Conservation (phyloP, 2,113 vertebrate species). For the Ptyas mucosa region DNA sequence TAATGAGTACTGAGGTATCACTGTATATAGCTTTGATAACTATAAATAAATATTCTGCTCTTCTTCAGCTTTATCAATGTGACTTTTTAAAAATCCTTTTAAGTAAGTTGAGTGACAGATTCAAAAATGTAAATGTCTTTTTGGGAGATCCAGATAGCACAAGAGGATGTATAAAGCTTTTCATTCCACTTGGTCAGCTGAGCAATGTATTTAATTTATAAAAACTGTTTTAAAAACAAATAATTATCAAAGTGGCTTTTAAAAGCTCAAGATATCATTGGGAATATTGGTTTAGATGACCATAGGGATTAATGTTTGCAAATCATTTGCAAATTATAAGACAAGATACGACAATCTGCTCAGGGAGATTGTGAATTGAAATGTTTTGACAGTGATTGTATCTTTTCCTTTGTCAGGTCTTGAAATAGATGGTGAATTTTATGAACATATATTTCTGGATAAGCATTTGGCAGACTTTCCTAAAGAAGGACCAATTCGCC, state of each 20-base stretch:
- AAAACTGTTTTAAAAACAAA: not conserved
- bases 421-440: conserved; percentile 88
- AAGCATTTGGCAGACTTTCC: conserved; percentile 85
- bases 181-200: too few species aligned
- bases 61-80: not conserved
- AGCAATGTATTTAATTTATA: not conserved
- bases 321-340: not conserved
- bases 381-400: not conserved
- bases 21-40: not conserved
- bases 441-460: conserved; percentile 93
- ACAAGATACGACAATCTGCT: not conserved
- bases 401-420: conserved; percentile 71
- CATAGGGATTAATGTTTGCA: not conserved
- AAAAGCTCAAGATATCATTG: not conserved
- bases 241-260: not conserved
- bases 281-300: not conserved
- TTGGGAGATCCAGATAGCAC: not conserved
- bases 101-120: not conserved
- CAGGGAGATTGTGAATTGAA: not conserved
- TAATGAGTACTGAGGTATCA: not conserved
- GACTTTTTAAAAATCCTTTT: not conserved
- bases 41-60: not conserved
- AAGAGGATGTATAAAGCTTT: too few species aligned
- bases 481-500: conserved; percentile 83
- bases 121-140: not conserved